Percentiles rank a stretch among this genome's conserved stretches.
Evolutionary conservation across 2,888 invertebrate genomes (phyloP).

Genomic region (Cephus sareptanus): DNA sequence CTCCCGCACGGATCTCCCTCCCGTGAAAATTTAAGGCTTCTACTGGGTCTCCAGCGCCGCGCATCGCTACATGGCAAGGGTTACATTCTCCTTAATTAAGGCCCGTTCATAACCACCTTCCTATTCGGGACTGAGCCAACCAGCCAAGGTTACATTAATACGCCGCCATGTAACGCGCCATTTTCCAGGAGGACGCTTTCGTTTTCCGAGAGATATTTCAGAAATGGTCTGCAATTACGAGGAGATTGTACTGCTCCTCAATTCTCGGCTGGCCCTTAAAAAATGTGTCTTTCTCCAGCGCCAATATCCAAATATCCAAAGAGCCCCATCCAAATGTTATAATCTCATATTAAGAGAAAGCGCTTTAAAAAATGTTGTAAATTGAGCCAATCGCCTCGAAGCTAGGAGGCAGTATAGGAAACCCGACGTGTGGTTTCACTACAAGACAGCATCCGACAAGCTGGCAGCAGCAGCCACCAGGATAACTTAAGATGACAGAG

Average conservation of each 20-base stretch:
- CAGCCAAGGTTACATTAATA: background rate
- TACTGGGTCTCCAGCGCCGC: background rate
- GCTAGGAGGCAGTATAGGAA: background rate
- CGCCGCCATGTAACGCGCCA: background rate
- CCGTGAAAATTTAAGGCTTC: background rate
- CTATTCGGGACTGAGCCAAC: background rate
- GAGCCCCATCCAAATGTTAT: background rate
- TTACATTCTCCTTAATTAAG: background rate
- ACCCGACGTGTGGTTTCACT: background rate
- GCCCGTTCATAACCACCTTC: background rate
- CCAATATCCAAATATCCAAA: background rate
- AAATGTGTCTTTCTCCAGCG: background rate
- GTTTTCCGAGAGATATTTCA: background rate
- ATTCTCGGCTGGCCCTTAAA: background rate
- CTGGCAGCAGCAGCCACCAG: background rate
- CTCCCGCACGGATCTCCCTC: background rate
- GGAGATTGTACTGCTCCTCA: background rate
- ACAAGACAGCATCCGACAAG: background rate
- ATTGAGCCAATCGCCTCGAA: background rate
- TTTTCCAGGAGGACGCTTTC: background rate
- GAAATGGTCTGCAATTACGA: background rate
- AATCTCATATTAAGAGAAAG: background rate
- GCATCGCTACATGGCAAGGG: background rate
- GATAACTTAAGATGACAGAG: constrained; percentile 33
- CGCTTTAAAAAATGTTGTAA: background rate